A percentile compares a stretch with the other conserved stretches of the same genome.
phyloP scores from a whole-genome alignment of 1,140 invertebrate genomes.

The Lysiphlebus fabarum region DNA sequence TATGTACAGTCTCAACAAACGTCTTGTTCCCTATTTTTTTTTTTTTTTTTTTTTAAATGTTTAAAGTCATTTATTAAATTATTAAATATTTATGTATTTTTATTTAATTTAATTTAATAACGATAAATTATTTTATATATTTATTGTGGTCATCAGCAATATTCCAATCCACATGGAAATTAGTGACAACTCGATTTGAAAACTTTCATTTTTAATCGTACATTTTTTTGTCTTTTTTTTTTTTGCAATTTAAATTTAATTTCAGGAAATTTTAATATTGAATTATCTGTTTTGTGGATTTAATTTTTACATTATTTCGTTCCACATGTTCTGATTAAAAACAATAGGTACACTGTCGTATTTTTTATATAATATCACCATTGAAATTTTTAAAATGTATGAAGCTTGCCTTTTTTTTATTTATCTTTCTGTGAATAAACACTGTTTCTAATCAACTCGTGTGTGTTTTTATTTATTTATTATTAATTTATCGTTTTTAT shows the following conservation, averaged over 20 bases:
- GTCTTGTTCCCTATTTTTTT: constrained; percentile 26
- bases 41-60: constrained; percentile 14
- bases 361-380: constrained; percentile 26
- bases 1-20: constrained; percentile 28
- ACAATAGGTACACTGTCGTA: constrained; percentile 25
- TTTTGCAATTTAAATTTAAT: constrained; percentile 1
- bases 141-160: not conserved
- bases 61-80: not conserved
- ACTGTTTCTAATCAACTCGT: constrained; percentile 11
- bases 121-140: constrained; percentile 15
- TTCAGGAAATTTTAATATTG: constrained; percentile 20
- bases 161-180: not conserved
- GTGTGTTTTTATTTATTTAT: constrained; percentile 10
- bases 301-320: constrained; percentile 16
- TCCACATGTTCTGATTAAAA: constrained; percentile 20
- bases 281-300: too few relatives aligned
- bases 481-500: constrained; percentile 8
- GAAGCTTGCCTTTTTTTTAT: constrained; percentile 23
- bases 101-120: constrained; percentile 17
- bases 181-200: constrained; percentile 11
- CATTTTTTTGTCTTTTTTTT: constrained; percentile 34
- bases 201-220: constrained; percentile 35
- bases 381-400: constrained; percentile 30
- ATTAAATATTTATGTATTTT: not conserved
- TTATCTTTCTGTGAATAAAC: not conserved